phyloP scores from a whole-genome alignment of 2,797 vertebrate species.

The Podarcis lilfordi region DNA sequence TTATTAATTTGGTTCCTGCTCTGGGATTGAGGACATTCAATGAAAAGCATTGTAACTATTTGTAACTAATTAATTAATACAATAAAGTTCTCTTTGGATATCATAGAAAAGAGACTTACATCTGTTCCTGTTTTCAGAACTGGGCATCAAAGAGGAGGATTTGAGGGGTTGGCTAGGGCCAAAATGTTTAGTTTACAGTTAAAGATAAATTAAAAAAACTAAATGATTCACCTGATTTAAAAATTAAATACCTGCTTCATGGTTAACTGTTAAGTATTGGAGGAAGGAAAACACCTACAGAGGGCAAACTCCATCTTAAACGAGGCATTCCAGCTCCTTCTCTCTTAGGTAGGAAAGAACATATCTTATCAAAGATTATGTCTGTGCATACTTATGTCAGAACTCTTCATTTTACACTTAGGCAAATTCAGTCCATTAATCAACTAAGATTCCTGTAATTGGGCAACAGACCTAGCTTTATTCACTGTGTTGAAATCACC shows the following conservation, averaged over 20 bases:
- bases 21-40: no score
- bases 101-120: neutral
- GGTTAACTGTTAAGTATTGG: neutral
- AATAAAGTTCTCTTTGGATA: neutral
- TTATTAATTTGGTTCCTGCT: no score
- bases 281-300: neutral
- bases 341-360: neutral
- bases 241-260: no score
- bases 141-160: neutral
- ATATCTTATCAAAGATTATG: neutral
- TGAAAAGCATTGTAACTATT: no score
- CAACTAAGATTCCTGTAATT: neutral
- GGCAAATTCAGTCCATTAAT: neutral
- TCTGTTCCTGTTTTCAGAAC: neutral
- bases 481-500: neutral
- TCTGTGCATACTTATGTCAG: neutral
- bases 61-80: no score
- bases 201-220: neutral
- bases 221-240: neutral
- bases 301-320: neutral
- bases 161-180: neutral
- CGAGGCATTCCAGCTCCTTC: neutral
- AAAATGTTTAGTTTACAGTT: neutral
- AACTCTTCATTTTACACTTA: neutral
- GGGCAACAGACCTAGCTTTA: neutral